A percentile compares a stretch with the other conserved stretches of the same genome.
Evolutionary conservation across 2,797 vertebrate species (phyloP).

Genomic region (Rhincodon typus): DNA sequence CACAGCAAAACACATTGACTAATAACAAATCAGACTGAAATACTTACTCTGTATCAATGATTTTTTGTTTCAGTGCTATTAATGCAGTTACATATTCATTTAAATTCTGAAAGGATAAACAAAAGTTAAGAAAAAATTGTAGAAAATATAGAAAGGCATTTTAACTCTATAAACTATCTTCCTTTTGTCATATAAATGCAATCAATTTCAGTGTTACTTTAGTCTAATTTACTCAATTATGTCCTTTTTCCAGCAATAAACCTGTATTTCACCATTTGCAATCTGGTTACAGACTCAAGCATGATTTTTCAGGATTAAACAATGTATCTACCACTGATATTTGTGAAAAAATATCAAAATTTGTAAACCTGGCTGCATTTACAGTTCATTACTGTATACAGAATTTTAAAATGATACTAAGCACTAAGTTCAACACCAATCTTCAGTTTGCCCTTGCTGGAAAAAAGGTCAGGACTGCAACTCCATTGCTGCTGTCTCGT

Average conservation of each 20-base stretch:
- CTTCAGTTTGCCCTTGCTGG: background rate
- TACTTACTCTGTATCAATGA: slow-evolving; percentile 86
- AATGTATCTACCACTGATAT: background rate
- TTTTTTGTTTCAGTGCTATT: slow-evolving; percentile 85
- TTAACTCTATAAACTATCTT: background rate
- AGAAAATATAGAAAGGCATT: background rate
- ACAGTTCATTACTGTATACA: background rate
- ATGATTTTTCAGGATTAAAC: background rate
- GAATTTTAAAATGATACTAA: background rate
- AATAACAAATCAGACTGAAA: slow-evolving; percentile 54
- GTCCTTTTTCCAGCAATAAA: background rate
- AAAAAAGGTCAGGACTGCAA: background rate
- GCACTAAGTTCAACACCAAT: background rate
- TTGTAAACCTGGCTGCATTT: background rate
- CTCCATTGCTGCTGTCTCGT: background rate
- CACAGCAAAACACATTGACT: background rate
- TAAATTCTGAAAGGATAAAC: slow-evolving; percentile 69
- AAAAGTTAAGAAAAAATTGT: background rate
- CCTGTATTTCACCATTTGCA: background rate
- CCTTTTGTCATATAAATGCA: background rate
- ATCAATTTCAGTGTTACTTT: background rate
- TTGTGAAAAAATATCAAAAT: background rate
- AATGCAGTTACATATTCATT: slow-evolving; percentile 84
- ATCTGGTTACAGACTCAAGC: background rate
- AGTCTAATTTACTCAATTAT: background rate